Percentiles rank a stretch among this genome's conserved stretches.
phyloP scores from a whole-genome alignment of 2,888 invertebrate genomes.

The Campopleginae sp. region DNA sequence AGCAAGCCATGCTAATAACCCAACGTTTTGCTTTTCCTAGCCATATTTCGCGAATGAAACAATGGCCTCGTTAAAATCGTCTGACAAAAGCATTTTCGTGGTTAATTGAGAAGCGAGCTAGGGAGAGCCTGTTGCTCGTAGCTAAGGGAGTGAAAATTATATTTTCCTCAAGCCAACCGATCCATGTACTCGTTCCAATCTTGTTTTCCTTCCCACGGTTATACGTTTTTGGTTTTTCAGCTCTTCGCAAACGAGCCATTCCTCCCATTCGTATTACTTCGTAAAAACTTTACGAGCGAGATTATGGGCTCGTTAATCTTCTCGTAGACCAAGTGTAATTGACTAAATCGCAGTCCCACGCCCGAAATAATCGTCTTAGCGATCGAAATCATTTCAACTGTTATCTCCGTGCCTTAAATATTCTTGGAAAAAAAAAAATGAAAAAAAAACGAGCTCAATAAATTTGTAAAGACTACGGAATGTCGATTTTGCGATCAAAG shows the following conservation, averaged over 20 bases:
- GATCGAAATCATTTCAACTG: conserved; percentile 14
- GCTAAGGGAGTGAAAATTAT: conserved; percentile 59
- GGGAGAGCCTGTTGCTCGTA: conserved; percentile 43
- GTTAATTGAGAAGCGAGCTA: conserved; percentile 68
- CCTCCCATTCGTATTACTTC: conserved; percentile 1
- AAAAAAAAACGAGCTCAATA: background rate
- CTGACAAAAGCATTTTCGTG: conserved; percentile 74
- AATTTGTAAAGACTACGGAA: background rate
- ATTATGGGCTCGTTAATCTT: conserved; percentile 38
- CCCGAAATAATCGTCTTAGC: background rate
- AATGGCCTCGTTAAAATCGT: conserved; percentile 76
- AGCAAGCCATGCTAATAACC: conserved; percentile 54
- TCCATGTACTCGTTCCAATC: conserved; percentile 31
- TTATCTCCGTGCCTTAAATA: conserved; percentile 8
- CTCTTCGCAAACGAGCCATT: background rate
- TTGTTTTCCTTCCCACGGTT: background rate
- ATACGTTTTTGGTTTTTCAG: conserved; percentile 6
- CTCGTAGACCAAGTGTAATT: background rate
- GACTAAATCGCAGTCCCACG: background rate
- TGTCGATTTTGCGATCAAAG: conserved; percentile 12
- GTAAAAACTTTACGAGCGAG: conserved; percentile 35
- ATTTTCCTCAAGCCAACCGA: conserved; percentile 49
- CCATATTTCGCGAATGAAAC: conserved; percentile 65
- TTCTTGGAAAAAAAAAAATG: background rate
- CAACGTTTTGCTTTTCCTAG: conserved; percentile 52